Conservation (phyloP, 2,888 invertebrate species). For the Gandaritis pyraliata region DNA sequence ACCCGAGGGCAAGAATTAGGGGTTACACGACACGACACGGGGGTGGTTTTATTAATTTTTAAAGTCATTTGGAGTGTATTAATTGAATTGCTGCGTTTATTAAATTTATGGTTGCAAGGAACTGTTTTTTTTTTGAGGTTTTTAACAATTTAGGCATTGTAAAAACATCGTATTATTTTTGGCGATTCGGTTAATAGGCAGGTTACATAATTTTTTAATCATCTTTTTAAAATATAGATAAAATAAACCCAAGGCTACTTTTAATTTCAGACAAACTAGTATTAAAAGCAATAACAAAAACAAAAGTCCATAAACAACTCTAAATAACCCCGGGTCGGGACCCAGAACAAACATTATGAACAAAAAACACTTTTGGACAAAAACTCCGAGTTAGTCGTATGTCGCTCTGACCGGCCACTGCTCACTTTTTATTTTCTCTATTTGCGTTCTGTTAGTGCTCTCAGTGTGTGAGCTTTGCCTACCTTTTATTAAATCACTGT, state of each 20-base stretch:
- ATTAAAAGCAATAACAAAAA: neutral
- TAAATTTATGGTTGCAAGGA: constrained; percentile 21
- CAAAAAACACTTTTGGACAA: constrained; percentile 18
- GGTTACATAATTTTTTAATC: too few species aligned
- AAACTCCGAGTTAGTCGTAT: constrained; percentile 28
- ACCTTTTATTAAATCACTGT: too few species aligned
- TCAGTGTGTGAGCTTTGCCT: neutral
- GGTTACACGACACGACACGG: constrained; percentile 44
- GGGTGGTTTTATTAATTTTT: constrained; percentile 70
- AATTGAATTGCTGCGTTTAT: constrained; percentile 39
- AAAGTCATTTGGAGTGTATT: constrained; percentile 44
- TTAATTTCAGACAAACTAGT: too few species aligned
- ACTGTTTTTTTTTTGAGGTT: neutral
- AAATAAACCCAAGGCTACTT: too few species aligned
- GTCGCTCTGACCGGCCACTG: constrained; percentile 32
- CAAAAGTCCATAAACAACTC: constrained; percentile 8
- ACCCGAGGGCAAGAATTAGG: constrained; percentile 48
- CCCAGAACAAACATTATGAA: constrained; percentile 13
- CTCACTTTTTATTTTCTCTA: constrained; percentile 16
- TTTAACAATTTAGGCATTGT: neutral
- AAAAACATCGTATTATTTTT: too few species aligned
- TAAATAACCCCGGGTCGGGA: neutral
- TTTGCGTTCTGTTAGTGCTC: constrained; percentile 20
- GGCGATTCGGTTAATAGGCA: too few species aligned
- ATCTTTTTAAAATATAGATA: too few species aligned